Percentiles rank a stretch among this genome's conserved stretches.
phyloP scores from a whole-genome alignment of 2,797 vertebrate species.

The Crax fasciolata region DNA sequence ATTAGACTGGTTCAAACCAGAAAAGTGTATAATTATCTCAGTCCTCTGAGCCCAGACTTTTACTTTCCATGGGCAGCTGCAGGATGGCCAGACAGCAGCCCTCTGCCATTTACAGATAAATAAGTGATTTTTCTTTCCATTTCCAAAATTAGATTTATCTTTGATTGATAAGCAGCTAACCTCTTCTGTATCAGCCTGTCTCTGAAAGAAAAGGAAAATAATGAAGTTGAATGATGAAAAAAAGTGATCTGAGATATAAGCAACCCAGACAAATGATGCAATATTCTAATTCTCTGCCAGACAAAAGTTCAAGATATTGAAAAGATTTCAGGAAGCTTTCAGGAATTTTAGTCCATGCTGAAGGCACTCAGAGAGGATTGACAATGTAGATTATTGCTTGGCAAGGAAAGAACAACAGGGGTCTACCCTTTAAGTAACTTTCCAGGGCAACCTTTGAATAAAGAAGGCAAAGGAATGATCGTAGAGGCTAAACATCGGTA shows the following conservation, averaged over 20 bases:
- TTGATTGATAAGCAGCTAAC: neutral
- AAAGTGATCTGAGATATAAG: neutral
- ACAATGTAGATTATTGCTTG: neutral
- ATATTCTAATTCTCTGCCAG: neutral
- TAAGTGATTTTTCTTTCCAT: neutral
- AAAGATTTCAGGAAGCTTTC: neutral
- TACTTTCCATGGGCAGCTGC: slow-evolving; percentile 1
- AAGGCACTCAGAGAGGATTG: neutral
- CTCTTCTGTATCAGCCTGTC: neutral
- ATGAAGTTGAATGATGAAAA: neutral
- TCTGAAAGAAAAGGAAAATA: neutral
- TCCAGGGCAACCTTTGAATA: neutral
- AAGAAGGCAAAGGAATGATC: neutral
- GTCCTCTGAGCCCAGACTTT: neutral
- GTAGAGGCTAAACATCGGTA: neutral
- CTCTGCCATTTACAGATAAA: neutral
- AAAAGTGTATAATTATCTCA: slow-evolving; percentile 9
- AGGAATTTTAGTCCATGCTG: neutral
- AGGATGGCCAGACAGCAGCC: neutral
- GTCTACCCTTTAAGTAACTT: neutral
- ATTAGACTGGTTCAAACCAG: slow-evolving; percentile 21
- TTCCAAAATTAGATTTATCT: slow-evolving; percentile 1
- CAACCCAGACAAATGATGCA: neutral
- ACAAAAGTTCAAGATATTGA: neutral
- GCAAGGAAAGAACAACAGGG: neutral